Evolutionary conservation across 2,888 invertebrate species (phyloP).

Genomic region (Pachydiplax longipennis): DNA sequence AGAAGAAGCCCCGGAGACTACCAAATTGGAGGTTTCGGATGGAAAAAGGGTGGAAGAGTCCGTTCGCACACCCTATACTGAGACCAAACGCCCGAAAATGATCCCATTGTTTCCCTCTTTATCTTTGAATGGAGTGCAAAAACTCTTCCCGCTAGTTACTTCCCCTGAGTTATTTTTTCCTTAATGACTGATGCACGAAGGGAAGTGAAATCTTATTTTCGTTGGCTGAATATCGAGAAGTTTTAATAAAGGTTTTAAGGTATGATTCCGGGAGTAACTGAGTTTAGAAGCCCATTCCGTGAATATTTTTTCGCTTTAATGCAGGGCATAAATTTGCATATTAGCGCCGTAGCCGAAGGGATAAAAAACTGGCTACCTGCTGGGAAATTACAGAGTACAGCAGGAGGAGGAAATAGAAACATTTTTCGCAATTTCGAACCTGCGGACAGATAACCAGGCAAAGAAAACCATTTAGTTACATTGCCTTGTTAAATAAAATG

Average conservation of each 20-base stretch:
- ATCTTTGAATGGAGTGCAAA: slow-evolving; percentile 8
- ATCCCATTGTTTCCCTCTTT: slow-evolving; percentile 20
- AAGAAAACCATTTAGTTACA: background rate
- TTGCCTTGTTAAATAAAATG: background rate
- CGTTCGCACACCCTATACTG: background rate
- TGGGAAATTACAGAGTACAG: background rate
- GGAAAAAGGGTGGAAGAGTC: background rate
- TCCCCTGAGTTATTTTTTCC: background rate
- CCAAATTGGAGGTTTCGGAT: background rate
- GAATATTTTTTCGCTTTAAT: background rate
- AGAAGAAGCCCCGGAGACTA: background rate
- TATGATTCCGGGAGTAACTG: background rate
- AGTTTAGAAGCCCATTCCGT: background rate
- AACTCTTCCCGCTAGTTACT: background rate
- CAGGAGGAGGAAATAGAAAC: background rate
- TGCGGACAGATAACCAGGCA: background rate
- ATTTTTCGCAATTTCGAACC: too few relatives aligned
- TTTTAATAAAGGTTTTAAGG: background rate
- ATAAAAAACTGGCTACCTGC: background rate
- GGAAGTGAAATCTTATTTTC: background rate
- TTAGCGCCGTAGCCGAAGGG: background rate
- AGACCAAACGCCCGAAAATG: slow-evolving; percentile 9
- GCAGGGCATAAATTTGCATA: background rate
- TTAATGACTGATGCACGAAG: background rate
- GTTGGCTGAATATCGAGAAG: background rate